Evolutionary conservation across 2,888 invertebrate genomes (phyloP), one percentile per base, ranked within the genome.

Genomic region (Aspidiotus destructor): DNA sequence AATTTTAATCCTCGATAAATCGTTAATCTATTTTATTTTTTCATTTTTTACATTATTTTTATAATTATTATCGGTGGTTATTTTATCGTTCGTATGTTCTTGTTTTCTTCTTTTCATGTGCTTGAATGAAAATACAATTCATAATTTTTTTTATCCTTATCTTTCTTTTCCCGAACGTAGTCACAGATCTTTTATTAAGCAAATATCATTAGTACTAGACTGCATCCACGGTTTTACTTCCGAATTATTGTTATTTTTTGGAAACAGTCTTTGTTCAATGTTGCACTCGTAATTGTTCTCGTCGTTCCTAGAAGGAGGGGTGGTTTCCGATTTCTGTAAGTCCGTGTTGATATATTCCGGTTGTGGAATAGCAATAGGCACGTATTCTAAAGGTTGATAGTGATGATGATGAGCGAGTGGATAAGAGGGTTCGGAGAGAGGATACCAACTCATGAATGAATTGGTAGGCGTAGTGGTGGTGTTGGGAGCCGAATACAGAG

Each of bases 171-270:
- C 3, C 11, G 11, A 52, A 5, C n/a, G 3, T 3, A 28, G 15
- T 63, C 54, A 63, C 16, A 63, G 16, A 53, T 63, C 53, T 53
- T 63, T 63, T 48, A 62, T 62, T 41, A 63, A 55, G 15, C 63
- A 63, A 40, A 55, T 63, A 53, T 63, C 63, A 8, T 53, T 54
- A 15, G 44, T 52, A 28, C 28, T 28, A 28, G 28, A 28, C 28
- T 28, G 28, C 28, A 28, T 28, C 28, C 28, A 28, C 28, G 28
- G 28, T 28, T 28, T 28, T 3, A 28, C 28, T 5, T 28, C 28
- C 15, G 28, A 54, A 13, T 44, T 62, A 52, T 62, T 62, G 10
- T 41, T 63, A 63, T 63, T 63, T 40, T 63, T 63, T 5, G 63
- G 63, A 55, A 63, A 63, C 8, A 63, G 17, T 53, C 63, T 28